Conservation (phyloP, 2,797 vertebrate species). For the Nyctalus aviator region DNA sequence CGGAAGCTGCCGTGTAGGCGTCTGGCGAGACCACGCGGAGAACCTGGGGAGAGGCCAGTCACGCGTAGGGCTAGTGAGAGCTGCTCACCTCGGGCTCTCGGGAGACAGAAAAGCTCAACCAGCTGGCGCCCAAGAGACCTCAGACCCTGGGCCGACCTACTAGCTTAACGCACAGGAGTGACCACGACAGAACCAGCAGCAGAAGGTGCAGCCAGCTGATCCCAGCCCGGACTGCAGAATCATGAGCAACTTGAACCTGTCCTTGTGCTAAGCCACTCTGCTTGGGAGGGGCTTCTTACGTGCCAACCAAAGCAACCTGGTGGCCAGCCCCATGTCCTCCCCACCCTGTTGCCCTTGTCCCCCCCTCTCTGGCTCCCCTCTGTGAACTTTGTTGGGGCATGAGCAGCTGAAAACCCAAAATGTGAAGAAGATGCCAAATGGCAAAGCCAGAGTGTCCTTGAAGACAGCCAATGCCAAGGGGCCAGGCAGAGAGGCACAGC, state of each 20-base stretch:
- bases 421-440: not conserved
- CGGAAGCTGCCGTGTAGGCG: not conserved
- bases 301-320: not conserved
- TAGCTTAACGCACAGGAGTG: not conserved
- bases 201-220: not conserved
- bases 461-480: not conserved
- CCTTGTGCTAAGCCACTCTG: not conserved
- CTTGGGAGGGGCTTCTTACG: not conserved
- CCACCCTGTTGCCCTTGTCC: not conserved
- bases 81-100: not conserved
- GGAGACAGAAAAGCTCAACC: not conserved
- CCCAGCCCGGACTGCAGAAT: not conserved
- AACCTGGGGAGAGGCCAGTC: not conserved
- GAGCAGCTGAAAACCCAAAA: not conserved
- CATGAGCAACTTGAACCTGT: not conserved
- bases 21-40: not conserved
- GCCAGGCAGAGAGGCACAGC: not conserved
- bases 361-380: not conserved
- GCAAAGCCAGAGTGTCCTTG: not conserved
- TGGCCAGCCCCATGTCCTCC: too few species aligned
- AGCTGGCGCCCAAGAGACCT: not conserved
- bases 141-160: not conserved
- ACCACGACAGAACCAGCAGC: not conserved
- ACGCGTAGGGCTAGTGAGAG: not conserved
- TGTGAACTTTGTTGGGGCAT: not conserved